Conservation (phyloP, 2,797 vertebrate genomes). For the Furcifer pardalis region DNA sequence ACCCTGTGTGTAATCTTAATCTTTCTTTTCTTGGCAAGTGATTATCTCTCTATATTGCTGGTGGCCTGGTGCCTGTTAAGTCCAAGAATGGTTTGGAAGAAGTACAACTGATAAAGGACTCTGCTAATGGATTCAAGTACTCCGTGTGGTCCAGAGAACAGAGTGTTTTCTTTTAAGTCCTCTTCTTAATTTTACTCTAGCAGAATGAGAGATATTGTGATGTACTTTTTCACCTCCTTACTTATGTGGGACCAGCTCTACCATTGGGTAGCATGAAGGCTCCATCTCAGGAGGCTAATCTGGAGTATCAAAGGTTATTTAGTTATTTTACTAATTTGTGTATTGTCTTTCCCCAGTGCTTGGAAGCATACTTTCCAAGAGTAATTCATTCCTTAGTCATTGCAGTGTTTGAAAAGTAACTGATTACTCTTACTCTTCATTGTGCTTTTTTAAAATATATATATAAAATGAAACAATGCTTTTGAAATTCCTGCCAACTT, state of each 20-base stretch:
- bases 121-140: slow-evolving; percentile 14
- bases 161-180: neutral
- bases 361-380: too few relatives aligned
- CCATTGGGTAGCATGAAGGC: neutral
- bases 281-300: neutral
- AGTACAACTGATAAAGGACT: slow-evolving; percentile 12
- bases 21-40: slow-evolving; percentile 58
- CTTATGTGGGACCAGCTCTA: neutral
- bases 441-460: too few relatives aligned
- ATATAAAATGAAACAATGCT: too few relatives aligned
- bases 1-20: slow-evolving; percentile 52
- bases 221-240: neutral
- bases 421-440: too few relatives aligned
- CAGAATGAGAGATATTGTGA: too few relatives aligned
- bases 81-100: slow-evolving; percentile 39
- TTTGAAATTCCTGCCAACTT: too few relatives aligned
- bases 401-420: too few relatives aligned
- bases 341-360: too few relatives aligned
- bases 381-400: too few relatives aligned
- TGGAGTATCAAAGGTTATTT: neutral
- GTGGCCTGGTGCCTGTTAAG: slow-evolving; percentile 52
- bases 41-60: slow-evolving; percentile 49
- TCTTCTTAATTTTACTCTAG: neutral
- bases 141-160: neutral
- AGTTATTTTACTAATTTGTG: neutral